phyloP scores from a whole-genome alignment of 1,140 invertebrate species.

The Pseudomyrmex gracilis region DNA sequence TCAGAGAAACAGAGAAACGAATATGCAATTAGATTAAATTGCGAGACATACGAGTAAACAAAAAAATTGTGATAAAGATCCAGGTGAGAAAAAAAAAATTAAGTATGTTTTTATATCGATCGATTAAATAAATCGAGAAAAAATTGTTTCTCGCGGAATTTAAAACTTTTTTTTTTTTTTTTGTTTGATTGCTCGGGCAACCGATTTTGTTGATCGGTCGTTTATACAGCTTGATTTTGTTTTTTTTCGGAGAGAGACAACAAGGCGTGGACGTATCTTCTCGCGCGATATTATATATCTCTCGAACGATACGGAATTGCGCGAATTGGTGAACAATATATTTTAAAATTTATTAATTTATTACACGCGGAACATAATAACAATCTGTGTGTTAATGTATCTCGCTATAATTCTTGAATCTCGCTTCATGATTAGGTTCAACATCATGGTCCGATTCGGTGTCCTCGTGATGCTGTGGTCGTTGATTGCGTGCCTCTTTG shows the following conservation, averaged over 20 bases:
- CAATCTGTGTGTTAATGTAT: neutral
- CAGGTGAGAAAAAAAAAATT: no score
- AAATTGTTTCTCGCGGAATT: no score
- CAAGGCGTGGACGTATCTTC: neutral
- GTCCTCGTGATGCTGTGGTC: slow-evolving; percentile 15
- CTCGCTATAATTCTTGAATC: neutral
- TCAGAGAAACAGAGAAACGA: no score
- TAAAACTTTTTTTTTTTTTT: slow-evolving; percentile 16
- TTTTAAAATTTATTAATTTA: neutral
- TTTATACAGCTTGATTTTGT: neutral
- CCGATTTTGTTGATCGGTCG: slow-evolving; percentile 19
- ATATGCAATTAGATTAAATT: no score
- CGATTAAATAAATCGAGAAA: no score
- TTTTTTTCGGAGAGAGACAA: neutral
- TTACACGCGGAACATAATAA: neutral
- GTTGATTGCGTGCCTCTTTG: slow-evolving; percentile 1
- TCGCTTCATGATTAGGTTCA: neutral
- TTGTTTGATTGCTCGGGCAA: slow-evolving; percentile 39
- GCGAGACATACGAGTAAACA: no score
- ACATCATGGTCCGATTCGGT: slow-evolving; percentile 1
- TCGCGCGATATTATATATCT: neutral
- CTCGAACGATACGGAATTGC: neutral
- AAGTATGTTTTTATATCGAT: no score
- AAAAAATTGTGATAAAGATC: no score
- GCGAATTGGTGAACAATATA: neutral